Evolutionary conservation across 2,113 vertebrate genomes (phyloP), one percentile per base, ranked within the genome.

Genomic region (Hiodon alosoides): DNA sequence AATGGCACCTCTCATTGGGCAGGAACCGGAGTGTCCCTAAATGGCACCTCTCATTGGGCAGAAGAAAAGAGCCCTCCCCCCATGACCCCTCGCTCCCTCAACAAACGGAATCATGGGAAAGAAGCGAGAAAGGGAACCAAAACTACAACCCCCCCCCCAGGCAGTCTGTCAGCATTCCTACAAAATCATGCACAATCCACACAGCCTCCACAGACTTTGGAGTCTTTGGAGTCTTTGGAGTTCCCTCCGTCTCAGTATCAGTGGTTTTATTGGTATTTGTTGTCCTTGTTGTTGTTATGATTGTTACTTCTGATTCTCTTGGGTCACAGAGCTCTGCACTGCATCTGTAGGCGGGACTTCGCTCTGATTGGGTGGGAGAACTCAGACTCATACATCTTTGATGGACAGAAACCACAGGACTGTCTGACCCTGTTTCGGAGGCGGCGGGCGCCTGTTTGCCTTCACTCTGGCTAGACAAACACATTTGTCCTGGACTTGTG

Each of bases 51-150:
- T 31, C 31, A 67, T 16, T 31, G 71, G 9, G 47, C 70, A 71
- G 54, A 31, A 31, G 81, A 54, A 70, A 68, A 78, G 79, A 70
- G 74, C 71, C 72, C 76, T 84, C 69, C 70, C 67, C 75, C 81
- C 75, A 74, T 64, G 83, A 79, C 80, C 68, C 64, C 74, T 81
- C 74, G 74, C 71, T 83, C 78, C 78, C 72, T 67, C 17, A 55
- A 67, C 54, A 73, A 67, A 74, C 60, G 53, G 71, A 69, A 78
- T 16, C 52, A 69, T 31, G 9, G 46, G 17, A 13, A 69, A 65
- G 72, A 75, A 70, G 55, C 51, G 80, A 82, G 83, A 79, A 79
- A 78, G 78, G 74, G 79, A 79, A 5, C 31, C 78, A 77, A 6
- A 51, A 31, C 31, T 67, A 46, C 57, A 73, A 81, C 79, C 62